A percentile compares a stretch with the other conserved stretches of the same genome.
phyloP scores from a whole-genome alignment of 1,140 invertebrate genomes.

The Coptotermes formosanus region DNA sequence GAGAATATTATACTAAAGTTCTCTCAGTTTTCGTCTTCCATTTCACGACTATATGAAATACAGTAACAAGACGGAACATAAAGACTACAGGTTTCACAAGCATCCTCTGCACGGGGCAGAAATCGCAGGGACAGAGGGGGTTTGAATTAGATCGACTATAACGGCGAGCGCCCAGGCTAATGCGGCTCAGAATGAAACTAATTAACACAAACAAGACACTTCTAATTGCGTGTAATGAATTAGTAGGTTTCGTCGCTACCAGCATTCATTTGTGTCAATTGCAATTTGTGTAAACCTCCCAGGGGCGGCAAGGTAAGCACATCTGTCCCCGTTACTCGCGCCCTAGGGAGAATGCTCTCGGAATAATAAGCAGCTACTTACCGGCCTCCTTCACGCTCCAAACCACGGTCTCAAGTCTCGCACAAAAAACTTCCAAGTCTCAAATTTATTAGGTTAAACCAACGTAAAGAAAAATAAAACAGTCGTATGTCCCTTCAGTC shows the following conservation, averaged over 20 bases:
- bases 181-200: neutral
- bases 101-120: too few relatives aligned
- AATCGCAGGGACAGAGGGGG: neutral
- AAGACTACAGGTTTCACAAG: too few relatives aligned
- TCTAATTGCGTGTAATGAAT: slow-evolving; percentile 13
- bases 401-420: neutral
- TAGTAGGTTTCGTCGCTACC: neutral
- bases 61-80: too few relatives aligned
- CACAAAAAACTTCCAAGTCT: neutral
- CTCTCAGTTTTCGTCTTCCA: too few relatives aligned
- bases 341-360: neutral
- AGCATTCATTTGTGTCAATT: slow-evolving; percentile 19
- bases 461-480: neutral
- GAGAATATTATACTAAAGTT: too few relatives aligned
- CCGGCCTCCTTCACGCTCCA: neutral
- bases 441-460: neutral
- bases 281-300: neutral
- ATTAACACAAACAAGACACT: slow-evolving; percentile 11
- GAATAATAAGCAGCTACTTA: neutral
- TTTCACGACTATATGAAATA: too few relatives aligned
- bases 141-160: neutral
- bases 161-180: neutral
- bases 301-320: neutral
- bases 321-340: neutral
- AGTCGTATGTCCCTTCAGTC: neutral